These are phyloP conservation scores for Heliothis peltigera DNA, from an alignment of 2,888 invertebrate genomes.

Conservation along the genomic window DNA sequence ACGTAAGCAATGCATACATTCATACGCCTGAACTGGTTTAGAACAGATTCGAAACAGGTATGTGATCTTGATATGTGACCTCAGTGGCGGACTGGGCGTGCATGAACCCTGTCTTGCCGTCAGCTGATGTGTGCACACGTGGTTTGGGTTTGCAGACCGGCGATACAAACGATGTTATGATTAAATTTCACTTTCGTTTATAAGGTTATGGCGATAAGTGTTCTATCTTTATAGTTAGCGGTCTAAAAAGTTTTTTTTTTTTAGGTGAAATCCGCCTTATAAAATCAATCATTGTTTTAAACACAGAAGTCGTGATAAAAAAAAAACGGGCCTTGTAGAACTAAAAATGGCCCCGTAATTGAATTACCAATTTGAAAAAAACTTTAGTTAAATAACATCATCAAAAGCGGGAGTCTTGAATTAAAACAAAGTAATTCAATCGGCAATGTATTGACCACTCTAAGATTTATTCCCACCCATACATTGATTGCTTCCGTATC, in stretches of 20 bases:
- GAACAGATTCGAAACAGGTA: conserved; percentile 73
- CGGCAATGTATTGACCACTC: not conserved
- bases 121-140: conserved; percentile 74
- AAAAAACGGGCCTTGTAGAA: no score
- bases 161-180: conserved; percentile 34
- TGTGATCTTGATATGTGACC: conserved; percentile 87
- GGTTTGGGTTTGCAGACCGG: conserved; percentile 64
- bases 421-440: conserved; percentile 25
- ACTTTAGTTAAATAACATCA: not conserved
- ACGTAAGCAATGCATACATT: conserved; percentile 66
- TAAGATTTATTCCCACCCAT: conserved; percentile 21
- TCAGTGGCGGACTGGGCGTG: conserved; percentile 75
- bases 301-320: no score
- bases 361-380: no score
- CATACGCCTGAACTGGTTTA: conserved; percentile 74
- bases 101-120: conserved; percentile 68
- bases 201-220: no score
- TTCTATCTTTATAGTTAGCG: no score
- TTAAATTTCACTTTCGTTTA: conserved; percentile 21
- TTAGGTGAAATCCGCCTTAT: no score
- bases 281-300: no score
- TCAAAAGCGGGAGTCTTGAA: conserved; percentile 10
- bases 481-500: conserved; percentile 54
- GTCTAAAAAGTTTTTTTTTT: no score
- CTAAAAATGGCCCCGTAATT: no score